Conservation (phyloP, 2,113 vertebrate genomes). For the Theristicus caerulescens region DNA sequence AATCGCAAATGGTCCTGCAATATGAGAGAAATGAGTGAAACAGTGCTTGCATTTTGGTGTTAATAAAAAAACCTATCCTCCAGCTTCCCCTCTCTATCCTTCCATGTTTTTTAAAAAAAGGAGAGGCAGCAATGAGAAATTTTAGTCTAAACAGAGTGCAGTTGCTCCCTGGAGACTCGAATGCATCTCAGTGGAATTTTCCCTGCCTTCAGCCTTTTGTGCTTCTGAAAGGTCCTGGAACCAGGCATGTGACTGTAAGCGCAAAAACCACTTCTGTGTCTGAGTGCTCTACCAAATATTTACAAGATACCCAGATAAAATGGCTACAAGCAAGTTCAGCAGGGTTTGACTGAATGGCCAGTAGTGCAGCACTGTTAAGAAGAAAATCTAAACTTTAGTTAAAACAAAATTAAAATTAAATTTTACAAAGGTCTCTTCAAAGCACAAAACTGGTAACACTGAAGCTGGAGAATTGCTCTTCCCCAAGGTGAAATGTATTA, state of each 20-base stretch:
- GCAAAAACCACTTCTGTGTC: slow-evolving; percentile 36
- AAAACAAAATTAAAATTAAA: neutral
- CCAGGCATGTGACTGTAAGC: slow-evolving; percentile 57
- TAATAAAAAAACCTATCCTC: neutral
- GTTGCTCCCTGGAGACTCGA: slow-evolving; percentile 74
- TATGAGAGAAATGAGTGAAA: neutral
- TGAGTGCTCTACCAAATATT: slow-evolving; percentile 52
- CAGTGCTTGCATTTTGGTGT: neutral
- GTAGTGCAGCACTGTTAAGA: neutral
- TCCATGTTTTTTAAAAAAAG: neutral
- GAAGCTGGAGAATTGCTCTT: slow-evolving; percentile 33
- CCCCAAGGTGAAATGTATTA: neutral
- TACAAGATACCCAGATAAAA: slow-evolving; percentile 57
- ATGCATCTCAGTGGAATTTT: slow-evolving; percentile 77
- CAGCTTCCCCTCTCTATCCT: neutral
- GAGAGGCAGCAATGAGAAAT: slow-evolving; percentile 26
- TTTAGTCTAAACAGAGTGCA: slow-evolving; percentile 61
- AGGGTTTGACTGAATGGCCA: slow-evolving; percentile 39
- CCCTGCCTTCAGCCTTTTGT: slow-evolving; percentile 76
- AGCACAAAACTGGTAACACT: neutral
- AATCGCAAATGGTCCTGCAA: neutral
- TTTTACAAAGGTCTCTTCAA: neutral
- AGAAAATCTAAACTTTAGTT: neutral
- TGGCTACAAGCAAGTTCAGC: slow-evolving; percentile 43
- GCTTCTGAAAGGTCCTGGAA: slow-evolving; percentile 68